phyloP scores from a whole-genome alignment of 2,113 vertebrate genomes.

The Platysternon megacephalum region DNA sequence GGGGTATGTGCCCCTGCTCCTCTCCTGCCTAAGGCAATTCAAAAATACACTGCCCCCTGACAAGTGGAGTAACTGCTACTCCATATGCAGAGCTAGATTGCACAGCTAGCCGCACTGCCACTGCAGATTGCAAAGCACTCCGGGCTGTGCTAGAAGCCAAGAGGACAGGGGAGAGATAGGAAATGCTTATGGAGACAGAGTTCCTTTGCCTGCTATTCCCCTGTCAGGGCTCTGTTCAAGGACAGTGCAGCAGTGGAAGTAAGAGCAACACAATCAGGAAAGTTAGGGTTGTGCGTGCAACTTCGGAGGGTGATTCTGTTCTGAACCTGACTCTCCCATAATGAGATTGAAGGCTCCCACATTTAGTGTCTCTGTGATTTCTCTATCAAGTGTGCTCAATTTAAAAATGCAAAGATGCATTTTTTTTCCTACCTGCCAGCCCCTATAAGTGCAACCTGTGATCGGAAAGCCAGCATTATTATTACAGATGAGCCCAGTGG shows the following conservation, averaged over 20 bases:
- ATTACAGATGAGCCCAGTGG: background rate
- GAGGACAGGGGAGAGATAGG: background rate
- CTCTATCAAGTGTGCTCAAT: background rate
- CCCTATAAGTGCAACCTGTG: background rate
- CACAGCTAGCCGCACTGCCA: background rate
- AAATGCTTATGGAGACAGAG: background rate
- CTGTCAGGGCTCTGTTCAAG: background rate
- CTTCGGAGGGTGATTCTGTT: background rate
- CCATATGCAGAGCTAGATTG: background rate
- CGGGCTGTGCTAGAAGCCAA: background rate
- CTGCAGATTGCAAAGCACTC: background rate
- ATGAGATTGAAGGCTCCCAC: background rate
- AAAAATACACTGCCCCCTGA: background rate
- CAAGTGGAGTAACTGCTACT: background rate
- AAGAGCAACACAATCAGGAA: background rate
- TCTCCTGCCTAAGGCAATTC: background rate
- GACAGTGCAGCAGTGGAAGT: background rate
- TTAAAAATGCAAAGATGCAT: background rate
- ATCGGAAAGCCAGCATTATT: background rate
- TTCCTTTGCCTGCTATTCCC: background rate
- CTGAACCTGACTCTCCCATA: background rate
- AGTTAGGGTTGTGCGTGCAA: background rate
- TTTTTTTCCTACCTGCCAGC: background rate
- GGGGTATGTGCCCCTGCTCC: background rate
- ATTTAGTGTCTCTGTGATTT: background rate